Percentiles rank a stretch among this genome's conserved stretches.
phyloP scores from a whole-genome alignment of 2,888 invertebrate genomes.

The Lasius fuliginosus region DNA sequence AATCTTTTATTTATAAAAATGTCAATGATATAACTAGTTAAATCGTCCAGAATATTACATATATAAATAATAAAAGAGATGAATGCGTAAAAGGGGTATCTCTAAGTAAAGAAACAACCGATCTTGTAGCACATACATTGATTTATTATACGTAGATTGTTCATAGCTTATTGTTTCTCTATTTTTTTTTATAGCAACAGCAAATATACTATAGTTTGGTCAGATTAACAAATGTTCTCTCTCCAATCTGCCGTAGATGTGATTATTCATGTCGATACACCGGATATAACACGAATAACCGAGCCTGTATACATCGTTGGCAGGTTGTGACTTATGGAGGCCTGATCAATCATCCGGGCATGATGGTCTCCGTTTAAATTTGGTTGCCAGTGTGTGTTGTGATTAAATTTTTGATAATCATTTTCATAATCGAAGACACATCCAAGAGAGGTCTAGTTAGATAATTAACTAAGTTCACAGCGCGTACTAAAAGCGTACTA shows the following conservation, averaged over 20 bases:
- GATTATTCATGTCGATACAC: constrained; percentile 80
- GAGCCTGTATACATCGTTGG: constrained; percentile 87
- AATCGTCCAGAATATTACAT: too few species aligned
- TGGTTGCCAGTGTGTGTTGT: constrained; percentile 68
- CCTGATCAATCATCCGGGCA: constrained; percentile 84
- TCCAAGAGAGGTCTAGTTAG: constrained; percentile 81
- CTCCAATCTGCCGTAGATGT: constrained; percentile 82
- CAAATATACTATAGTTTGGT: constrained; percentile 84
- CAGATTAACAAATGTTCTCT: constrained; percentile 83
- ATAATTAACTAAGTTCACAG: constrained; percentile 82
- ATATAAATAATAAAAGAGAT: neutral
- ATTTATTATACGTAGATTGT: constrained; percentile 86
- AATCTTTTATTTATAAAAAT: too few species aligned
- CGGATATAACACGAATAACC: constrained; percentile 87
- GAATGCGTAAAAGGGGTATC: neutral
- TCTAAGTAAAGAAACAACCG: constrained; percentile 30
- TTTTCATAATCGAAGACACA: constrained; percentile 82
- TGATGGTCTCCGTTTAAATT: constrained; percentile 81
- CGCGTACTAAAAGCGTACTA: constrained; percentile 84
- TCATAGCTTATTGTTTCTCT: constrained; percentile 85
- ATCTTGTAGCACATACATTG: constrained; percentile 84
- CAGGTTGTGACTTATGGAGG: constrained; percentile 85
- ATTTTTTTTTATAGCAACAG: constrained; percentile 80
- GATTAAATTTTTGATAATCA: constrained; percentile 54
- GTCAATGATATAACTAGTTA: too few species aligned